A percentile compares a stretch with the other conserved stretches of the same genome.
Evolutionary conservation across 2,888 invertebrate species (phyloP).

Genomic region (Xanthia togata): DNA sequence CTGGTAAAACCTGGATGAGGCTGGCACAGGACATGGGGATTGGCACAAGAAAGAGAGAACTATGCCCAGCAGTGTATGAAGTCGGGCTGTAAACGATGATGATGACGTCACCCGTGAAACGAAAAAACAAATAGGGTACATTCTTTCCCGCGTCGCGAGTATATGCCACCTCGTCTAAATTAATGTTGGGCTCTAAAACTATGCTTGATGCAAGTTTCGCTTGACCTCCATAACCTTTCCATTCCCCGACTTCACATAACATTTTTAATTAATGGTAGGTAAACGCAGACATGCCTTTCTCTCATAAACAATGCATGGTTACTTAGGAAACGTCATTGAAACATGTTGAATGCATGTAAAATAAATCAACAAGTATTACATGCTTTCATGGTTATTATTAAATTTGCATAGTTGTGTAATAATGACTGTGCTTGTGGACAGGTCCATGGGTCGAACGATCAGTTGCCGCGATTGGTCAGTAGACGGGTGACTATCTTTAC

Average conservation of each 20-base stretch:
- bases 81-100: not conserved
- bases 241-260: not conserved
- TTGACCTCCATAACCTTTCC: conserved; percentile 8
- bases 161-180: not conserved
- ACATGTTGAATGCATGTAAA: conserved; percentile 19
- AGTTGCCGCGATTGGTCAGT: too few species aligned
- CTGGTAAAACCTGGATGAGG: too few species aligned
- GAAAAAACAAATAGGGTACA: not conserved
- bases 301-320: conserved; percentile 30
- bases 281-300: conserved; percentile 23
- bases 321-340: conserved; percentile 10
- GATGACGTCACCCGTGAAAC: not conserved
- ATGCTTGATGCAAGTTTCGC: conserved; percentile 1
- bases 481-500: too few species aligned
- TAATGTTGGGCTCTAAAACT: not conserved
- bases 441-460: too few species aligned
- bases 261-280: conserved; percentile 25
- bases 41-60: not conserved
- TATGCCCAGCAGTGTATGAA: not conserved
- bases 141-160: not conserved
- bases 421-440: too few species aligned
- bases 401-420: conserved; percentile 31
- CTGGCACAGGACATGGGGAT: not conserved
- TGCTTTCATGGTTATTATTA: conserved; percentile 22
- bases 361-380: conserved; percentile 33